Conservation (phyloP, 1,140 invertebrate genomes). For the Globodera ellingtonae region DNA sequence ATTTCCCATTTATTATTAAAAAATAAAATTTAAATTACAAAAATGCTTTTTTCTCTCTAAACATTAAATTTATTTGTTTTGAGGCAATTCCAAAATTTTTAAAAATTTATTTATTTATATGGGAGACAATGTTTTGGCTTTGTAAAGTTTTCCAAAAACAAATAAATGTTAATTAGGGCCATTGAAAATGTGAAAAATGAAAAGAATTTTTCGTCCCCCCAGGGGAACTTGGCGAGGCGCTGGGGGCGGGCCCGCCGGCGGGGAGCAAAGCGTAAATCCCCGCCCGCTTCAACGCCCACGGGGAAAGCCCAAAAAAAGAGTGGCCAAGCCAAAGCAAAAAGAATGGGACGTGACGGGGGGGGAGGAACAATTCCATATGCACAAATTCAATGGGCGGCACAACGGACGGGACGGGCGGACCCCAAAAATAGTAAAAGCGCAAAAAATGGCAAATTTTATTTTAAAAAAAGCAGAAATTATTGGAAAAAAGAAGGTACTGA, state of each 20-base stretch:
- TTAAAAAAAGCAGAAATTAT: too few species aligned
- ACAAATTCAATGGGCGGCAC: too few species aligned
- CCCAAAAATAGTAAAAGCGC: too few species aligned
- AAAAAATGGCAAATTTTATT: too few species aligned
- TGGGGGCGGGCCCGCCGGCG: not conserved
- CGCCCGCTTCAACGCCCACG: not conserved
- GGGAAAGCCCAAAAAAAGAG: not conserved
- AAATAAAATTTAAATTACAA: not conserved
- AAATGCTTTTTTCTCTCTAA: not conserved
- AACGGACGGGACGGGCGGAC: too few species aligned
- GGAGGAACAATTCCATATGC: not conserved
- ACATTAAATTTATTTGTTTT: not conserved
- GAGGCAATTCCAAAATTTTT: not conserved
- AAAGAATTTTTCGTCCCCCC: not conserved
- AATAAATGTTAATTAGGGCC: too few species aligned
- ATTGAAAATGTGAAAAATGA: too few species aligned
- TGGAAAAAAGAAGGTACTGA: too few species aligned
- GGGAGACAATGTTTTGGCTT: too few species aligned
- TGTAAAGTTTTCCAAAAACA: not conserved
- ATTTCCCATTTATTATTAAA: conserved; percentile 10
- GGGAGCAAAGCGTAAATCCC: not conserved
- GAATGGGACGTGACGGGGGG: not conserved
- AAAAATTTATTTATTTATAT: too few species aligned
- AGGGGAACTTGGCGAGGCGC: not conserved
- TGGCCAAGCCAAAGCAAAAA: conserved; percentile 4